Evolutionary conservation across 2,888 invertebrate genomes (phyloP).

Genomic region (Aspidapion aeneum): DNA sequence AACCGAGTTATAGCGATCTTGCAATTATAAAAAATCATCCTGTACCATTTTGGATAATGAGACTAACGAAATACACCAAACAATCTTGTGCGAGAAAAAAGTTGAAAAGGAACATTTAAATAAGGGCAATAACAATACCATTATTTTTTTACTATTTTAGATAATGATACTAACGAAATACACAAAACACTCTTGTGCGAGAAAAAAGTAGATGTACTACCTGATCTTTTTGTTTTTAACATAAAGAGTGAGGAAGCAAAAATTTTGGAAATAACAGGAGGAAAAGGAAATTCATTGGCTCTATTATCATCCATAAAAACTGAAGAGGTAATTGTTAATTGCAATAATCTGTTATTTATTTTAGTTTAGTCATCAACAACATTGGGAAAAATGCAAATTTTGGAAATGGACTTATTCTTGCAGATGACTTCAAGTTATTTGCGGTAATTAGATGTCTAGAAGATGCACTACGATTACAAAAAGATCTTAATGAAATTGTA

Average conservation of each 20-base stretch:
- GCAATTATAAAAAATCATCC: no score
- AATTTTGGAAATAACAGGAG: conserved; percentile 62
- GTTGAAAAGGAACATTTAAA: no score
- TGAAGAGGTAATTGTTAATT: conserved; percentile 50
- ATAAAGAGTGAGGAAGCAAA: conserved; percentile 52
- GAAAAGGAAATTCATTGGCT: conserved; percentile 76
- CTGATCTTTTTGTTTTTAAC: conserved; percentile 22
- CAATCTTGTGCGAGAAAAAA: conserved; percentile 28
- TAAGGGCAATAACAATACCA: no score
- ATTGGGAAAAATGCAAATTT: no score
- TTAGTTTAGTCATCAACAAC: background rate
- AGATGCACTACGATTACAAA: no score
- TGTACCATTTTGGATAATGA: background rate
- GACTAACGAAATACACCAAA: conserved; percentile 18
- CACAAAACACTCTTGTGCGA: conserved; percentile 29
- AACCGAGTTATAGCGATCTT: no score
- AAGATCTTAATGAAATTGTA: no score
- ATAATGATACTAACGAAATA: background rate
- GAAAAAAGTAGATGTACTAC: conserved; percentile 24
- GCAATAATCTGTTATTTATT: no score
- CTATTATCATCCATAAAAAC: conserved; percentile 51
- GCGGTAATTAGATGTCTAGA: no score
- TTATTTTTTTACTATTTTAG: background rate
- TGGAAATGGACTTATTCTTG: no score
- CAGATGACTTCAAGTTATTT: no score